Evolutionary conservation across 2,888 invertebrate genomes (phyloP), one percentile per base, ranked within the genome.

Genomic region (Silvanus unidentatus): DNA sequence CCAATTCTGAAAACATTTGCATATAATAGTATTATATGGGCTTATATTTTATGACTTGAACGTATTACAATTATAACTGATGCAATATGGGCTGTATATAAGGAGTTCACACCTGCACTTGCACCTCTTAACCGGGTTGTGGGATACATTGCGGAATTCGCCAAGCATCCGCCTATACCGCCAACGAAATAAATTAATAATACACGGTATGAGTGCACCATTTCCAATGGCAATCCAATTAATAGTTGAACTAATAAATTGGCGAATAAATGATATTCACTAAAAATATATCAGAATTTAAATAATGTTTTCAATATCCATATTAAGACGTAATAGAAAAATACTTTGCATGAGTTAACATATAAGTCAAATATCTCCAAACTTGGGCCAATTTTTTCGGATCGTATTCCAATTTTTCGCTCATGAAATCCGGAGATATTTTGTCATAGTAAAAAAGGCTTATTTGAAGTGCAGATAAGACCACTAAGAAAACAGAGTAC

Each of bases 151-250:
- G 90, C 76, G 8, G 87, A 88, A 13, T 88, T 89, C 2, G 84
- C 86, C 52, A 89, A 75, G 0, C 87, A 87, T 1, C 91, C 92
- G 2, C 89, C 90, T 0, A 86, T 69, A 0, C 91, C 90, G 0
- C 92, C 92, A 0, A 87, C 83, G 16, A 87, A 63, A 69, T 93
- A 93, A 29, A 92, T 85, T 14, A 85, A 72, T 0, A 86, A 75
- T 2, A 97, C 87, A 43, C 96, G 93, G 86, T 91, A 92, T 52
- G 86, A 83, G 70, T 97, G 96, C 1, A 98, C 96, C 82, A 97
- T 85, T 73, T 98, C 97, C 48, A 98, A 72, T 0, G 96, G 94
- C 11, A 96, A 81, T 1, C 97, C 97, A 46, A 98, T 77, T 69
- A 94, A 78, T 49, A 97, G 75, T 70, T 97, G 96, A 50, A 96